Evolutionary conservation across 1,140 invertebrate genomes (phyloP), one percentile per base, ranked within the genome.

Genomic region (Nephila pilipes): DNA sequence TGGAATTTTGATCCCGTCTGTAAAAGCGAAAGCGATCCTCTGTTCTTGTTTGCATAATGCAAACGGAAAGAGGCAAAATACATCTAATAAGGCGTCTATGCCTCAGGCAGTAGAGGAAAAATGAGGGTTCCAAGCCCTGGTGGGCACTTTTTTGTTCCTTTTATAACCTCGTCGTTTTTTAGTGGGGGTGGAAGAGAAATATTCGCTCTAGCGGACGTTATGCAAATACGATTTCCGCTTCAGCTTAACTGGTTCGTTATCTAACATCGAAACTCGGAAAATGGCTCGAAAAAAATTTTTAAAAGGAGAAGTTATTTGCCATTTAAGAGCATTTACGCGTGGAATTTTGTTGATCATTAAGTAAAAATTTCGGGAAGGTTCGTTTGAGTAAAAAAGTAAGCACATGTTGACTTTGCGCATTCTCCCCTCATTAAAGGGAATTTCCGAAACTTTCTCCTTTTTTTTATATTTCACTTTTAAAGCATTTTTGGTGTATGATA

Each of bases 21-120:
- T 88, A 69, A 88, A 83, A 22, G 25, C 55, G 29, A 85, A 85
- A 88, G 87, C 87, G 38, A 75, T 88, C 32, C 10, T 54, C 36
- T 69, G 38, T 88, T 55, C 87, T 69, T 85, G 55, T 85, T 75
- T 88, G 87, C 87, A 88, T 88, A 69, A 87, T 87, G 58, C 58
- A 87, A 63, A 38, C 32, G 54, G 57, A 87, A 88, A 46, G 87
- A 58, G 63, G 60, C 22, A 88, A 75, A 88, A 88, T 38, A 18
- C 87, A 54, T 88, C 87, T 88, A 88, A 88, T 88, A 88, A 88
- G 87, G 29, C 87, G 75, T 69, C 20, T 54, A 75, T 38, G 87
- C 87, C 63, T 16, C 29, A 38, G 60, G 87, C 87, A 38, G 38
- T 32, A 29, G 63, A 65, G 63, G 63, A 65, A 65, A 32, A 75